These are phyloP conservation scores for Cranoglanis bouderius DNA, from an alignment of 2,113 vertebrate genomes.

Conservation along the genomic window DNA sequence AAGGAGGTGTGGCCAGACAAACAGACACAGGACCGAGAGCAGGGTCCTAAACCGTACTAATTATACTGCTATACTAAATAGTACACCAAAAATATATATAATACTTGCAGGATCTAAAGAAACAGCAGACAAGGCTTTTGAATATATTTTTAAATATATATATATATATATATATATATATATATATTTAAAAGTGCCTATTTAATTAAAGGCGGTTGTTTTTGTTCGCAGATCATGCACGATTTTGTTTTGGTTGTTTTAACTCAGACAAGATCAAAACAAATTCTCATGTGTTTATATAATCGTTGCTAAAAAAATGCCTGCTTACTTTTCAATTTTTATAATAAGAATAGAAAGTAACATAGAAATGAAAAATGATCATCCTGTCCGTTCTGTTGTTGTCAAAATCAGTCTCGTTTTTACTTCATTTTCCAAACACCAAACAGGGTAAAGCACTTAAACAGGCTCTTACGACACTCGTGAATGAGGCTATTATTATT, in stretches of 20 bases:
- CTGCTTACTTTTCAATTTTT: background rate
- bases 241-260: background rate
- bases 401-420: background rate
- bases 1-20: conserved; percentile 42
- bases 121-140: background rate
- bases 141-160: background rate
- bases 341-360: background rate
- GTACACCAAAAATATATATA: background rate
- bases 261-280: background rate
- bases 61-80: background rate
- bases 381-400: background rate
- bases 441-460: background rate
- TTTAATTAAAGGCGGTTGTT: background rate
- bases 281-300: background rate
- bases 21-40: conserved; percentile 16
- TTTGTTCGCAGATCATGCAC: background rate
- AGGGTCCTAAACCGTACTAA: conserved; percentile 1
- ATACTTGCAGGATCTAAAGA: background rate
- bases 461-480: background rate
- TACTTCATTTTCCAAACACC: background rate
- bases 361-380: background rate
- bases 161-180: background rate
- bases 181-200: background rate
- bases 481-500: background rate
- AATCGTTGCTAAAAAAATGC: background rate